Conservation (phyloP, 92 coral and sea anemone species). For the Hydrozoanthus gracilis region DNA sequence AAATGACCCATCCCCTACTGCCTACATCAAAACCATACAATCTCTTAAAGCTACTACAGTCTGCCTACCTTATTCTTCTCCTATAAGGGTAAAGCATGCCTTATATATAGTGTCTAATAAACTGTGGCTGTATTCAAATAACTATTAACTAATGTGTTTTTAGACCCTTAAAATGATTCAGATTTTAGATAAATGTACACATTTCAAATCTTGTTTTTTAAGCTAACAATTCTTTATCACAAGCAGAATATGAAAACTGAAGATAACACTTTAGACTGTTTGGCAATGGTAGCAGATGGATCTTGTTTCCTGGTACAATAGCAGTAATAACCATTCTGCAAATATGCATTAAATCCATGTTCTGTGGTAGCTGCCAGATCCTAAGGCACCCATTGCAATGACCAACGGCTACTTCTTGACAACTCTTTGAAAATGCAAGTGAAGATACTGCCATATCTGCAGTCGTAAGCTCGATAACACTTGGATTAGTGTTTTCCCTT, state of each 20-base stretch:
- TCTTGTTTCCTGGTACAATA: conserved; percentile 64
- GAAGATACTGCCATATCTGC: conserved; percentile 63
- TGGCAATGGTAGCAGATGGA: conserved; percentile 79
- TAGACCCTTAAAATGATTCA: too few species aligned
- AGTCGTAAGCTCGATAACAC: background rate
- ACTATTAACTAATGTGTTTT: too few species aligned
- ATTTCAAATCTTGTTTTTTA: too few species aligned
- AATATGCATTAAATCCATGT: conserved; percentile 80
- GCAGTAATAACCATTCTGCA: conserved; percentile 78
- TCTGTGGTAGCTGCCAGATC: conserved; percentile 87
- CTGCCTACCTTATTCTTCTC: too few species aligned
- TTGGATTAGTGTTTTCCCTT: background rate
- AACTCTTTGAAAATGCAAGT: conserved; percentile 81
- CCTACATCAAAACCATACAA: too few species aligned
- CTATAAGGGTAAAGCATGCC: too few species aligned
- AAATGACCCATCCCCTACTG: too few species aligned
- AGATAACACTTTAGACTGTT: conserved; percentile 73
- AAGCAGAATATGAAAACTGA: conserved; percentile 40
- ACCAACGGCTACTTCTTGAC: conserved; percentile 88
- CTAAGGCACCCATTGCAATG: conserved; percentile 72
- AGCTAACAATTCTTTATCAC: too few species aligned
- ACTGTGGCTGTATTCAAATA: too few species aligned
- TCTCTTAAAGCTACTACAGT: too few species aligned
- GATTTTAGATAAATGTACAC: too few species aligned
- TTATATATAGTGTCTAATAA: too few species aligned